A percentile compares a stretch with the other conserved stretches of the same genome.
phyloP scores from a whole-genome alignment of 2,888 invertebrate genomes.

The Drosophila vallismaia region DNA sequence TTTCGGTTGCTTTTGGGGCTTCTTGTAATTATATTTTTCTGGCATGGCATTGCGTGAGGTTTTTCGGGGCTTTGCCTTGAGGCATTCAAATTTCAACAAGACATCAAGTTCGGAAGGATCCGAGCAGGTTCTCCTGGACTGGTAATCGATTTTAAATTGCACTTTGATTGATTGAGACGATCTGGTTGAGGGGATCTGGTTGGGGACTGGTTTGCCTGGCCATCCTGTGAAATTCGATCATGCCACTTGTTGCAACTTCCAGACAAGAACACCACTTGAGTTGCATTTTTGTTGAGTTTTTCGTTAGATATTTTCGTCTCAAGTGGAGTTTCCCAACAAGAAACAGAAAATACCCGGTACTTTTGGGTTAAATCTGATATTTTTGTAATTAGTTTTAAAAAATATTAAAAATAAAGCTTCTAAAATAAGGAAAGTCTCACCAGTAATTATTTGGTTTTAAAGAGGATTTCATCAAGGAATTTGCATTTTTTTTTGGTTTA shows the following conservation, averaged over 20 bases:
- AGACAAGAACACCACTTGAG: conserved; percentile 17
- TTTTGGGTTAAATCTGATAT: too few species aligned
- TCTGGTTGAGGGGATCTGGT: neutral
- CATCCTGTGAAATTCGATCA: conserved; percentile 22
- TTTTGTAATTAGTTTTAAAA: too few species aligned
- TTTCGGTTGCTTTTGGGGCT: conserved; percentile 12
- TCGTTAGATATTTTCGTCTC: conserved; percentile 2
- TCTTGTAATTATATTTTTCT: conserved; percentile 38
- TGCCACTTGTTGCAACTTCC: conserved; percentile 21
- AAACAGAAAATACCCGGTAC: too few species aligned
- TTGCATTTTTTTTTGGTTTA: too few species aligned
- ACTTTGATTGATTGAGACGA: conserved; percentile 67
- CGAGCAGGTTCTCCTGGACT: conserved; percentile 8
- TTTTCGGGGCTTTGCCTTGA: conserved; percentile 14
- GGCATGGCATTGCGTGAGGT: conserved; percentile 41
- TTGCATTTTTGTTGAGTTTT: conserved; percentile 17
- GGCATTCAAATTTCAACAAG: conserved; percentile 64
- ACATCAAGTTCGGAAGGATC: conserved; percentile 51
- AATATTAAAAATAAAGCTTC: too few species aligned
- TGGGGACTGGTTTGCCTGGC: conserved; percentile 12
- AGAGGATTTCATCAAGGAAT: too few species aligned
- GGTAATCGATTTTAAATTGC: conserved; percentile 68
- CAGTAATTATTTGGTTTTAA: too few species aligned
- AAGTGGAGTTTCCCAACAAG: conserved; percentile 23
- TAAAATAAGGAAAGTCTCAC: too few species aligned